Percentiles rank a stretch among this genome's conserved stretches.
phyloP scores from a whole-genome alignment of 2,888 invertebrate species.

The Autographa pulchrina region DNA sequence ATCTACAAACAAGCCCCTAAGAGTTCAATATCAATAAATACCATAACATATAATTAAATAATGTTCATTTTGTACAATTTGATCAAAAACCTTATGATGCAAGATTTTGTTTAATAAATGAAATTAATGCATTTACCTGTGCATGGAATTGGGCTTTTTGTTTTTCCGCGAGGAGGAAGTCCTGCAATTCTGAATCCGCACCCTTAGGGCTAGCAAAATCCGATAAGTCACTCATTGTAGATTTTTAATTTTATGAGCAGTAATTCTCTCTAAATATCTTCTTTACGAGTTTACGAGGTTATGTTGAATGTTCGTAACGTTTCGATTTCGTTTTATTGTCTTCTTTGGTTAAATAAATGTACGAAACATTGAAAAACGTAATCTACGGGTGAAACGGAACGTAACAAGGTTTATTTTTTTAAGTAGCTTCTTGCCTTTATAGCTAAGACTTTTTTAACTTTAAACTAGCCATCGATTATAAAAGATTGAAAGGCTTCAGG shows the following conservation, averaged over 20 bases:
- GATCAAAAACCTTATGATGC: conserved; percentile 25
- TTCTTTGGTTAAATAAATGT: not conserved
- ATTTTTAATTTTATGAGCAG: conserved; percentile 19
- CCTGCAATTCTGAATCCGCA: conserved; percentile 94
- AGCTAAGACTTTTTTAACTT: not conserved
- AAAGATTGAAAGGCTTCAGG: too few relatives aligned
- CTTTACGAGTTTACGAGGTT: conserved; percentile 45
- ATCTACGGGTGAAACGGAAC: not conserved
- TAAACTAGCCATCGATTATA: too few relatives aligned
- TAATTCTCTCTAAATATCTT: conserved; percentile 2
- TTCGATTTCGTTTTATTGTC: conserved; percentile 8
- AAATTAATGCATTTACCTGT: conserved; percentile 90
- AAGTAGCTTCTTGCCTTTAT: not conserved
- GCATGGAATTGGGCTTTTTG: conserved; percentile 97
- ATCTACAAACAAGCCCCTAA: too few relatives aligned
- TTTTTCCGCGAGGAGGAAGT: conserved; percentile 95
- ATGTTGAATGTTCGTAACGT: conserved; percentile 12
- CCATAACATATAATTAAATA: not conserved
- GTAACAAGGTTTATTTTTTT: not conserved
- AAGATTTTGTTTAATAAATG: conserved; percentile 20
- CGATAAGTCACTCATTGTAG: conserved; percentile 78
- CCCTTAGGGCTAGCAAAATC: conserved; percentile 81
- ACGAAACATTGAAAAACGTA: not conserved
- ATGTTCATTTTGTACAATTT: not conserved
- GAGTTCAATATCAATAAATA: too few relatives aligned